phyloP scores from a whole-genome alignment of 2,888 invertebrate genomes.

The Polyploca ridens region DNA sequence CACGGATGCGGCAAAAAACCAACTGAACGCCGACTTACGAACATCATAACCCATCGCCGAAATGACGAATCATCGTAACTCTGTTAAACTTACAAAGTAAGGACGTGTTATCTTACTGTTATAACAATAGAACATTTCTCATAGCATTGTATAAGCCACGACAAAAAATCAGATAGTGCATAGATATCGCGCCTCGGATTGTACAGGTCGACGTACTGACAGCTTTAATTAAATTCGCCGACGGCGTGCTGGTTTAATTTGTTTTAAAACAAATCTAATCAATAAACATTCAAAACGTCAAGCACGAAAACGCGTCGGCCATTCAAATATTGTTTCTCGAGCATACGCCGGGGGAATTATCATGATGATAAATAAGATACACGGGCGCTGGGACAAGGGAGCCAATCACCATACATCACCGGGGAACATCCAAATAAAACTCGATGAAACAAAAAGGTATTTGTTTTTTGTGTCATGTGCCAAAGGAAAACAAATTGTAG shows the following conservation, averaged over 20 bases:
- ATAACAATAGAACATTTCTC: constrained; percentile 72
- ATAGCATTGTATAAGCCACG: constrained; percentile 56
- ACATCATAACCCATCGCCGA: constrained; percentile 52
- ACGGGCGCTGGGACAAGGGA: constrained; percentile 74
- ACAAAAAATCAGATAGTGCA: constrained; percentile 62
- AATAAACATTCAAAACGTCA: constrained; percentile 72
- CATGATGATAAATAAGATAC: constrained; percentile 82
- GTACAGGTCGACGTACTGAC: constrained; percentile 53
- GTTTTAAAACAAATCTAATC: constrained; percentile 73
- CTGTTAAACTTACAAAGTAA: constrained; percentile 67
- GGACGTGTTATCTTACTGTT: constrained; percentile 65
- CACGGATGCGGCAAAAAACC: constrained; percentile 56
- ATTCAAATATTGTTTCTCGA: constrained; percentile 76
- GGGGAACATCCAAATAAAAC: constrained; percentile 76
- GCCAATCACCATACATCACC: constrained; percentile 84
- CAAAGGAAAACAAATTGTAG: constrained; percentile 83
- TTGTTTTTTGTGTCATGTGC: constrained; percentile 68
- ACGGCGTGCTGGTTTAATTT: constrained; percentile 68
- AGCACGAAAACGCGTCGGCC: constrained; percentile 57
- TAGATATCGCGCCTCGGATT: constrained; percentile 55
- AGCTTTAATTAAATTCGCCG: constrained; percentile 72
- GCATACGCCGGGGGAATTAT: constrained; percentile 73
- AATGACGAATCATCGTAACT: constrained; percentile 69
- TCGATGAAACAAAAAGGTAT: constrained; percentile 75
- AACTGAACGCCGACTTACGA: constrained; percentile 48